phyloP scores from a whole-genome alignment of 2,113 vertebrate genomes.

The Nymphicus hollandicus region DNA sequence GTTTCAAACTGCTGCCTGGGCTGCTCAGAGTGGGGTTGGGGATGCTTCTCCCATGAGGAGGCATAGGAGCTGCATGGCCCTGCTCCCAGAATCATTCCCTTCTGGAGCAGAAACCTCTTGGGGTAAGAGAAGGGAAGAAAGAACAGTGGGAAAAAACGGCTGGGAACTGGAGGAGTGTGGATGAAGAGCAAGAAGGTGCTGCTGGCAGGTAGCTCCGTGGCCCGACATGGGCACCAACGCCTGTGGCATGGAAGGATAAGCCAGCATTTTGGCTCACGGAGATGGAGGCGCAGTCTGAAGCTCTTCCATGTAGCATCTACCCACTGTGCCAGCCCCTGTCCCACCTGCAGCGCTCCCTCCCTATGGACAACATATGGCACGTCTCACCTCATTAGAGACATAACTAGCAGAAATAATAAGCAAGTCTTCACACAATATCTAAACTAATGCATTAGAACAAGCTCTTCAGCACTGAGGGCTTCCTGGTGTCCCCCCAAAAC shows the following conservation, averaged over 20 bases:
- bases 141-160: background rate
- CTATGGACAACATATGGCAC: slow-evolving; percentile 50
- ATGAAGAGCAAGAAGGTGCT: background rate
- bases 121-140: background rate
- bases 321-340: background rate
- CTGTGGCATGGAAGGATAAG: accelerated
- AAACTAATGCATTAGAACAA: background rate
- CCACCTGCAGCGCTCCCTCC: slow-evolving; percentile 32
- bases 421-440: background rate
- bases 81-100: accelerated
- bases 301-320: background rate
- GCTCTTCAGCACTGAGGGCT: background rate
- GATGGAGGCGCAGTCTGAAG: background rate
- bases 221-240: background rate
- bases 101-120: background rate
- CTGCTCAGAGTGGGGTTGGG: background rate
- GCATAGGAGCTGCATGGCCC: accelerated
- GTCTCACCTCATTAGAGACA: slow-evolving; percentile 63
- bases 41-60: background rate
- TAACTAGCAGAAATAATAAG: slow-evolving; percentile 61
- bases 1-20: background rate
- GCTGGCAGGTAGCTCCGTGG: background rate
- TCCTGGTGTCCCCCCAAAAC: background rate
- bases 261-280: background rate
- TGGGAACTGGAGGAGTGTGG: accelerated